Percentiles rank a stretch among this genome's conserved stretches.
Evolutionary conservation across 2,797 vertebrate species (phyloP).

Genomic region (Siniperca undulata): DNA sequence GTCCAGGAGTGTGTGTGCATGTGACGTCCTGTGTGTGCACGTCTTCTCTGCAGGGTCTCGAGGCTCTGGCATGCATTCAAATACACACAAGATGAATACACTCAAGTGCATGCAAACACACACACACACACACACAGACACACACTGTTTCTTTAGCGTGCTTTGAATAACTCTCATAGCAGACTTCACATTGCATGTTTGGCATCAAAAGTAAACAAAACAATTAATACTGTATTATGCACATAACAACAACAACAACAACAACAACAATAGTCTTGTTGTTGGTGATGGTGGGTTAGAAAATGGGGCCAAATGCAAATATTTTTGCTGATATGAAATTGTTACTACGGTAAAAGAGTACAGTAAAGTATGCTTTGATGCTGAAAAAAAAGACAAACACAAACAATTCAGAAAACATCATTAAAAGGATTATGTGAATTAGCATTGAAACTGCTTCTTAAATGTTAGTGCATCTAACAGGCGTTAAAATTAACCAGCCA

Average conservation of each 20-base stretch:
- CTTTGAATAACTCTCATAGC: conserved; percentile 17
- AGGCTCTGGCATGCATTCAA: conserved; percentile 41
- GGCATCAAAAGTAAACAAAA: neutral
- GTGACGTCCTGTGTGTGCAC: conserved; percentile 27
- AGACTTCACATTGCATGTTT: conserved; percentile 6
- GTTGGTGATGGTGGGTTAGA: neutral
- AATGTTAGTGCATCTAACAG: conserved; percentile 15
- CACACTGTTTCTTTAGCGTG: conserved; percentile 28
- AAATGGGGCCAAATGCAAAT: neutral
- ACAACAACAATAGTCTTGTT: too few relatives aligned
- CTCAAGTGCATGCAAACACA: conserved; percentile 6
- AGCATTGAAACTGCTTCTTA: conserved; percentile 12
- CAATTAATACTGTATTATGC: neutral
- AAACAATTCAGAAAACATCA: conserved; percentile 8
- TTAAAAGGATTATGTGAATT: conserved; percentile 44
- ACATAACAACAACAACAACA: neutral
- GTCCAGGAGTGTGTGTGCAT: conserved; percentile 35
- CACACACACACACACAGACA: conserved; percentile 18
- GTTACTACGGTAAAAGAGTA: neutral
- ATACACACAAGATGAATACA: conserved; percentile 32
- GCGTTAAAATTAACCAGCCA: neutral
- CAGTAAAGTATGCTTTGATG: neutral
- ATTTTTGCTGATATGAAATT: neutral
- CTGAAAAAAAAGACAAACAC: neutral
- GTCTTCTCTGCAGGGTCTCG: conserved; percentile 53